phyloP scores from a whole-genome alignment of 2,113 vertebrate genomes.

The Raja brachyura region DNA sequence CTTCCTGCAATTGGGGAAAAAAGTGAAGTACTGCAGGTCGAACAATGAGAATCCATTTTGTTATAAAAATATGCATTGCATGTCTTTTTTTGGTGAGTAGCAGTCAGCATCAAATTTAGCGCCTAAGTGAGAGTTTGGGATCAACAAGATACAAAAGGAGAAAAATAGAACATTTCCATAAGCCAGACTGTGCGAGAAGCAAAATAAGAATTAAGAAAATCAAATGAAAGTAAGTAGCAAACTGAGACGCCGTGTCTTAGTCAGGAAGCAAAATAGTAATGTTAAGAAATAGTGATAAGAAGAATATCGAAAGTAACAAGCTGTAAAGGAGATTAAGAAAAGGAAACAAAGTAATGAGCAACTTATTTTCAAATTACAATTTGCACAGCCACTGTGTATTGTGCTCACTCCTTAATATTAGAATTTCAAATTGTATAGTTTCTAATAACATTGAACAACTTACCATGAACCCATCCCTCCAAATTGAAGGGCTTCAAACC shows the following conservation, averaged over 20 bases:
- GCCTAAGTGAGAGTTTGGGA: neutral
- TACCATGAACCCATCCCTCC: too few species aligned
- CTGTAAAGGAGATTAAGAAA: conserved; percentile 8
- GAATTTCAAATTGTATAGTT: neutral
- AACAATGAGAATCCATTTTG: neutral
- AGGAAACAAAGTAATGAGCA: neutral
- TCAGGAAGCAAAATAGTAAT: conserved; percentile 1
- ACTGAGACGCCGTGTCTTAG: neutral
- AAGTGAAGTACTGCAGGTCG: neutral
- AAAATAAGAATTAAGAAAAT: neutral
- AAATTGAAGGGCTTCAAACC: too few species aligned
- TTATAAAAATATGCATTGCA: neutral
- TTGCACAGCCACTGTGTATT: neutral
- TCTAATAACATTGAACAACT: neutral
- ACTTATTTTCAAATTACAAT: neutral
- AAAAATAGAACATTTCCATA: neutral
- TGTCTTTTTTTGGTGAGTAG: neutral
- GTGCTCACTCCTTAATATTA: neutral
- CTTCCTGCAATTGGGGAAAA: neutral
- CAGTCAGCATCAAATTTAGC: neutral
- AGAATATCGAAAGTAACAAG: neutral
- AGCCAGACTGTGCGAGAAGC: neutral
- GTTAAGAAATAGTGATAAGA: conserved; percentile 1
- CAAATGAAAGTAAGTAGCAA: conserved; percentile 2
- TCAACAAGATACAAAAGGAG: neutral